Evolutionary conservation across 2,888 invertebrate species (phyloP), one percentile per base, ranked within the genome.

Genomic region (Drosophila pseudotalamancana): DNA sequence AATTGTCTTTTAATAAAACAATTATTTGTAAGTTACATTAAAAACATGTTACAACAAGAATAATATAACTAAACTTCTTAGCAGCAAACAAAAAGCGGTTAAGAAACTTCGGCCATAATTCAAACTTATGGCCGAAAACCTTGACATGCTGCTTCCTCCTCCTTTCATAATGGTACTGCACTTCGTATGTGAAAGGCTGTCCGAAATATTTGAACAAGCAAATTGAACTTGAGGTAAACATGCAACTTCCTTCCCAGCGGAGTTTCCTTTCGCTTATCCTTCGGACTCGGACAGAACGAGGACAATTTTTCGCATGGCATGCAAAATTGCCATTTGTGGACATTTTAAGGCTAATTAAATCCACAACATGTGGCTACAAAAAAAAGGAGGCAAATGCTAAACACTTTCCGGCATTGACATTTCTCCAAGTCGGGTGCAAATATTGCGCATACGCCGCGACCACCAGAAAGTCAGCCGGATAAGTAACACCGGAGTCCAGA

Each of bases 41-140:
- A 3, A 1, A 3, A 25, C 9, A 25, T n/a, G n/a, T n/a, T n/a
- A n/a, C 4, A n/a, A 12, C 6, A 39, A 29, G 8, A 29, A 29
- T 11, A 37, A 2, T 5, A 5, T 1, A 35, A 19, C n/a, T n/a
- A 6, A 9, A 3, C 1, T 1, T 5, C 6, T n/a, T 2, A 2
- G 11, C 2, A 9, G 16, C 11, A 6, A 27, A 18, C 21, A 19
- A 11, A 1, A n/a, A n/a, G n/a, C n/a, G 12, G 1, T 5, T 3
- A 91, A 91, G 34, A 93, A 92, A 65, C 90, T 12, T 39, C 27
- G 46, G 32, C 2, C 51, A 72, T 69, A 69, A 39, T 59, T 72
- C 72, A 72, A 55, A 60, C 21, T 19, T 23, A 54, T 31, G 16
- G 11, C 21, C 18, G 3, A 54, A 64, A 48, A 18, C 46, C 54